A percentile compares a stretch with the other conserved stretches of the same genome.
Conservation (phyloP, 1,140 invertebrate species). For the Periplaneta americana region DNA sequence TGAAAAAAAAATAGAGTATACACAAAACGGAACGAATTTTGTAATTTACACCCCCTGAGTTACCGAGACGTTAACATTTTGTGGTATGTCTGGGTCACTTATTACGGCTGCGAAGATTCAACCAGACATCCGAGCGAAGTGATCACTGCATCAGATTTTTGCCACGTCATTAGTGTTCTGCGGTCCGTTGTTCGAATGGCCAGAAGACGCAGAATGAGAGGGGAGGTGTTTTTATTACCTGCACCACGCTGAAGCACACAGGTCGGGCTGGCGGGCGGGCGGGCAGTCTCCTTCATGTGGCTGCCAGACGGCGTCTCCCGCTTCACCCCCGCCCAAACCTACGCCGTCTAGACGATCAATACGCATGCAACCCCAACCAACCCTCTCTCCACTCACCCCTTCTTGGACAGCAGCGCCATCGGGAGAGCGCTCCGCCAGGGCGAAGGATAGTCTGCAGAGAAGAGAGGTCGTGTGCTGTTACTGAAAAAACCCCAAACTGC, state of each 20-base stretch:
- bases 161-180: not conserved
- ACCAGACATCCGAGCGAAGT: too few relatives aligned
- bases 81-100: too few relatives aligned
- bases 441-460: not conserved
- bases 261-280: not conserved
- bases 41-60: too few relatives aligned
- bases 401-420: not conserved
- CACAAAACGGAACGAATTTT: too few relatives aligned
- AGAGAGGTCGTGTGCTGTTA: not conserved
- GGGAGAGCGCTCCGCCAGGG: not conserved
- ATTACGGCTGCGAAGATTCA: too few relatives aligned
- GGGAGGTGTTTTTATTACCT: not conserved
- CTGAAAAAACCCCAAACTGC: not conserved
- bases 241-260: not conserved
- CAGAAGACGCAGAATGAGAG: not conserved
- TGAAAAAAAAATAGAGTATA: too few relatives aligned
- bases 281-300: not conserved
- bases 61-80: too few relatives aligned
- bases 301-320: not conserved
- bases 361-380: not conserved
- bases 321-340: not conserved
- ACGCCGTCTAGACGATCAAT: not conserved
- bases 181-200: not conserved
- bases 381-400: not conserved
- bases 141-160: not conserved